These are phyloP conservation scores for Serrognathus titanus DNA, from an alignment of 2,888 invertebrate species.

Conservation along the genomic window DNA sequence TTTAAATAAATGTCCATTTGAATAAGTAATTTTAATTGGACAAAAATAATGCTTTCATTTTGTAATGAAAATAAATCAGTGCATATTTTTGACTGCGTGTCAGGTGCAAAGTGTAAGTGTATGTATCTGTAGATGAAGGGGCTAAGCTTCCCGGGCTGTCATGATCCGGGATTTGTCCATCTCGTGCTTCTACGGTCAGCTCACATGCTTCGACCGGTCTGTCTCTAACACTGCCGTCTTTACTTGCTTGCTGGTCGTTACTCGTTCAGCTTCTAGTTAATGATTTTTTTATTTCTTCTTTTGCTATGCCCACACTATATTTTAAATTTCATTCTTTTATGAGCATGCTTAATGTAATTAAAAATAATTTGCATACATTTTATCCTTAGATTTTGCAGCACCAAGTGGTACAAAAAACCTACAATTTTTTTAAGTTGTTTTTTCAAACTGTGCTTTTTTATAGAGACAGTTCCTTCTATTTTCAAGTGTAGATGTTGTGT, in stretches of 20 bases:
- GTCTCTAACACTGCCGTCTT: slow-evolving; percentile 48
- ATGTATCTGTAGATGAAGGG: slow-evolving; percentile 79
- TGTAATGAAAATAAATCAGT: background rate
- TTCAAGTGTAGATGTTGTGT: no score
- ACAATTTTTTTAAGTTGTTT: no score
- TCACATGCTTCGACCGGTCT: slow-evolving; percentile 95
- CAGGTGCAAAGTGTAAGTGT: background rate
- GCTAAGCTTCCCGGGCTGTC: slow-evolving; percentile 93
- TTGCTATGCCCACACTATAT: no score
- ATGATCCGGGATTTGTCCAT: slow-evolving; percentile 92
- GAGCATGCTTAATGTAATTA: no score
- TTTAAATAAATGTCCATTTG: no score
- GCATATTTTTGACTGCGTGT: background rate
- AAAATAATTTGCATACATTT: no score
- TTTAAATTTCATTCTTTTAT: no score
- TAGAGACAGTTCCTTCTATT: no score
- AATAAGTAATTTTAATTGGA: background rate
- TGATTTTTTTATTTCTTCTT: background rate
- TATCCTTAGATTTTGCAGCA: no score
- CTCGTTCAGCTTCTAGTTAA: no score
- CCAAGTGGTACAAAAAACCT: no score
- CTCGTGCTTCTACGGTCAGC: slow-evolving; percentile 96
- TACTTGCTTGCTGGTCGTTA: slow-evolving; percentile 7
- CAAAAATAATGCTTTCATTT: background rate
- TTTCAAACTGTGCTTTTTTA: no score